Percentiles rank a stretch among this genome's conserved stretches.
Evolutionary conservation across 1,140 invertebrate species (phyloP).

Genomic region (Halyomorpha halys): DNA sequence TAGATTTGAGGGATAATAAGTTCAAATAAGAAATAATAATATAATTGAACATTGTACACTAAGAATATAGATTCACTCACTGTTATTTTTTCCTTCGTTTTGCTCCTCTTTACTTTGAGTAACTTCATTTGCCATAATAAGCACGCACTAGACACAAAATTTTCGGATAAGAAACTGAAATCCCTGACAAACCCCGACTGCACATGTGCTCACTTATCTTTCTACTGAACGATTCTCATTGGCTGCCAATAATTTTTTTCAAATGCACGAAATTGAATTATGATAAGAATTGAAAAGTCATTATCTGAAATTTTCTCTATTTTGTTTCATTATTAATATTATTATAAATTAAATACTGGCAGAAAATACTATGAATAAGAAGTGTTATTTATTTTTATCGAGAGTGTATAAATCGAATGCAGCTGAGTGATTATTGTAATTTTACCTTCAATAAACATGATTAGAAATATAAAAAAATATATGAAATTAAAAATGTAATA

Average conservation of each 20-base stretch:
- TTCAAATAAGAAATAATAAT: not conserved
- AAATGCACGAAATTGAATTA: not conserved
- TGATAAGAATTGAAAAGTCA: not conserved
- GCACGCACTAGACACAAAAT: slow-evolving; percentile 6
- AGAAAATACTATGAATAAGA: no score
- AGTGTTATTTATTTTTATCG: no score
- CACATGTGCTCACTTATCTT: slow-evolving; percentile 25
- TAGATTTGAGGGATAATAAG: not conserved
- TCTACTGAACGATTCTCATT: slow-evolving; percentile 8
- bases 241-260: slow-evolving; percentile 7
- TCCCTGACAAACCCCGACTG: slow-evolving; percentile 7
- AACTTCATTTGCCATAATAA: slow-evolving; percentile 25
- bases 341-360: no score
- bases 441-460: no score
- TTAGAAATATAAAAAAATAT: no score
- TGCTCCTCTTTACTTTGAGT: slow-evolving; percentile 12
- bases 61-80: not conserved
- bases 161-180: slow-evolving; percentile 11
- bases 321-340: no score
- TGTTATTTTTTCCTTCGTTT: slow-evolving; percentile 8
- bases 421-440: no score
- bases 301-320: no score
- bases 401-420: no score
- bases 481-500: no score
- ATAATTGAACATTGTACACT: not conserved